These are phyloP conservation scores for Ctenopoma multispine DNA, from an alignment of 2,797 vertebrate genomes.

Conservation along the genomic window DNA sequence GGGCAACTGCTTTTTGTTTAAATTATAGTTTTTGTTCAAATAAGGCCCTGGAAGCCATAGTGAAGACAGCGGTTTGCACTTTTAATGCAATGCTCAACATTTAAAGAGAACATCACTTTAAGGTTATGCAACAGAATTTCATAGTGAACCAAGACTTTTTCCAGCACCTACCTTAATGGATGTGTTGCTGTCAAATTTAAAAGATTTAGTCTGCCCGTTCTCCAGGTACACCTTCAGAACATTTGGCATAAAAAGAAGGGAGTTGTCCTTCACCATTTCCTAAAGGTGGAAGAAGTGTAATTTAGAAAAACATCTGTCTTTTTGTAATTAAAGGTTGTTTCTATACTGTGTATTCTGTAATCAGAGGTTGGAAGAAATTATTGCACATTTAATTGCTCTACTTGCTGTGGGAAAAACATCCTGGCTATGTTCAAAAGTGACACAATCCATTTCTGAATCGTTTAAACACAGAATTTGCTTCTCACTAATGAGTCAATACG, in stretches of 20 bases:
- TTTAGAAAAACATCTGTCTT: conserved; percentile 13
- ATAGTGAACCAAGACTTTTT: conserved; percentile 16
- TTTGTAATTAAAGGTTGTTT: conserved; percentile 1
- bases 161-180: conserved; percentile 93
- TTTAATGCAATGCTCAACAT: conserved; percentile 35
- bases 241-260: conserved; percentile 99
- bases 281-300: conserved; percentile 67
- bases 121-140: conserved; percentile 51
- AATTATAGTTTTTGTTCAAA: conserved; percentile 28
- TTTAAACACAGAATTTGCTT: no score
- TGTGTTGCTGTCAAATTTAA: conserved; percentile 97
- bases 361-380: neutral
- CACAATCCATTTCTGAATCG: no score
- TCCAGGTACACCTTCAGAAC: conserved; percentile 99
- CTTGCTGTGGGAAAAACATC: no score
- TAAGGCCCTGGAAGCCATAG: conserved; percentile 19
- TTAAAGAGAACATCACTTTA: conserved; percentile 46
- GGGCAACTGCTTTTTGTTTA: conserved; percentile 9
- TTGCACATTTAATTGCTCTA: conserved; percentile 1
- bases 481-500: no score
- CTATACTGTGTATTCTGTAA: neutral
- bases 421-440: no score
- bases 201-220: conserved; percentile 99
- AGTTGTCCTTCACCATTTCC: conserved; percentile 89
- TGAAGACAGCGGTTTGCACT: conserved; percentile 13